Evolutionary conservation across 2,888 invertebrate genomes (phyloP).

Genomic region (Microdon myrmicae): DNA sequence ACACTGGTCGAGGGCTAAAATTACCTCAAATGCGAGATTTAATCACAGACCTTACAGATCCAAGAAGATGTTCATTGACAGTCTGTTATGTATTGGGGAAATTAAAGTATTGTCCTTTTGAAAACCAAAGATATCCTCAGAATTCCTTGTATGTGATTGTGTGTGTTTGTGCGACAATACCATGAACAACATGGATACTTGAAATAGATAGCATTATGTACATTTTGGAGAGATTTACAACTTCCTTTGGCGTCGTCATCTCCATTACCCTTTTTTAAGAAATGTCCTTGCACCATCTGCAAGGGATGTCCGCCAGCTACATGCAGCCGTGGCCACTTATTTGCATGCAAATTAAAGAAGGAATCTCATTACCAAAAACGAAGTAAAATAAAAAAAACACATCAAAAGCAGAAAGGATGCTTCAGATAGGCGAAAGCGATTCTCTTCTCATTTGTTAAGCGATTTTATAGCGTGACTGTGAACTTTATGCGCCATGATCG

Average conservation of each 20-base stretch:
- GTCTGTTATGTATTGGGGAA: no score
- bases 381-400: slow-evolving; percentile 3
- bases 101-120: no score
- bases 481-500: slow-evolving; percentile 40
- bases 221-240: slow-evolving; percentile 39
- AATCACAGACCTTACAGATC: no score
- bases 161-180: no score
- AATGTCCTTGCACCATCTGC: slow-evolving; percentile 45
- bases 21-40: no score
- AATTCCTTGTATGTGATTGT: no score
- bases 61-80: no score
- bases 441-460: slow-evolving; percentile 42
- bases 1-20: no score
- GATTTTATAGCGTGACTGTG: slow-evolving; percentile 43
- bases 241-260: slow-evolving; percentile 29
- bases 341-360: slow-evolving; percentile 55
- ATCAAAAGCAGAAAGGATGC: background rate
- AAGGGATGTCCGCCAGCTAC: slow-evolving; percentile 33
- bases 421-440: background rate
- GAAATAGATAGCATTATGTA: slow-evolving; percentile 15
- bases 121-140: no score
- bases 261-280: slow-evolving; percentile 41
- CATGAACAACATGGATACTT: no score
- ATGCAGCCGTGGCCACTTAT: slow-evolving; percentile 47
- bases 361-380: slow-evolving; percentile 51